Base-by-base conservation (phyloP, 2,113 vertebrate genomes). In the Oreochromis tanganicae region DNA sequence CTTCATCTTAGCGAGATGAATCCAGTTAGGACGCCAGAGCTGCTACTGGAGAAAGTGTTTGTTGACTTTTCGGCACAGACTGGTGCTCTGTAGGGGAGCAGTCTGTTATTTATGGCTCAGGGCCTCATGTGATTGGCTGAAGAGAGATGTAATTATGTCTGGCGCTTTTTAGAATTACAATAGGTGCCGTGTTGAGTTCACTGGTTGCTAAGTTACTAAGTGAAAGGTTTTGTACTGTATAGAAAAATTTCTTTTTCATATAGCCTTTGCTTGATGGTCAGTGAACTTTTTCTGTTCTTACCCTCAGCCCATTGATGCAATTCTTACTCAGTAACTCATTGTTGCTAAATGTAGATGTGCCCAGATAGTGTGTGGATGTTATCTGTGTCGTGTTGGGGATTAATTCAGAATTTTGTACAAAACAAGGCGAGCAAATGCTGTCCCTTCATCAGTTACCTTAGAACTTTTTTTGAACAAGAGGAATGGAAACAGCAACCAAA, bases 131-230 rank as follows among this genome's bases (percentile, higher is more conserved):
- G 94, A 96, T 96, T 96, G 94, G 94, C 86, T 89, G 86, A 84
- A 59, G 32, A 90, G 93, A 93, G 88, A 95, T 95, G 94, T 96
- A 95, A 96, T 96, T 96, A 96, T 94, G 94, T 94, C 90, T 91
- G 87, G 90, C 12, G 16, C 92, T 87, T 95, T 93, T 94, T 93
- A 90, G 87, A 89, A 88, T 90, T 91, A 92, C 90, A 94, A 79
- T 92, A 89, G 91, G 17, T 89, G 87, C 87, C 85, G 88, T 94
- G 91, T 95, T 94, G 91, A 93, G 85, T 95, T 95, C 85, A 81
- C 24, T 80, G 48, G 96, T 96, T 95, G 94, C 95, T 94, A 94
- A 85, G 93, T 87, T 94, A 94, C 94, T 85, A 90, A 92, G 89
- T 90, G 93, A 87, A 80, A 48, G 79, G 8, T 13, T 48, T 78